Conservation (phyloP, 2,797 vertebrate species). For the Nyctalus aviator region DNA sequence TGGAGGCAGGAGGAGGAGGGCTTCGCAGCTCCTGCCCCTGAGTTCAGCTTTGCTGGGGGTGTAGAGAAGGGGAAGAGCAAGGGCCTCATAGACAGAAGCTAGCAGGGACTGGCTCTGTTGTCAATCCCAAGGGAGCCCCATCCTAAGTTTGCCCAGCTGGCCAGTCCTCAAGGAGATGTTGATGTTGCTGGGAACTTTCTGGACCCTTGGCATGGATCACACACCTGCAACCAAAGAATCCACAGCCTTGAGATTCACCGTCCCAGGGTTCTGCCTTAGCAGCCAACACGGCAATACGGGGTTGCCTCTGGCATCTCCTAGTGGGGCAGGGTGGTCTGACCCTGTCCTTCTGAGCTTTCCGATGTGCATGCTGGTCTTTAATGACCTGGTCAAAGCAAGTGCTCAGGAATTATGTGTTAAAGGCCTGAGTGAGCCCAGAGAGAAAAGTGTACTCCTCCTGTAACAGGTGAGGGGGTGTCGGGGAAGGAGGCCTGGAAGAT, state of each 20-base stretch:
- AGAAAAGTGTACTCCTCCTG: neutral
- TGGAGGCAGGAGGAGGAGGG: neutral
- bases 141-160: neutral
- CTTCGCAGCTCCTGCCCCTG: neutral
- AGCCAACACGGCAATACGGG: rapidly evolving
- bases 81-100: neutral
- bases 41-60: neutral
- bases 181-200: neutral
- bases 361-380: neutral
- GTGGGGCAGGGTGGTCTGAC: neutral
- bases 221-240: neutral
- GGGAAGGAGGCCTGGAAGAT: neutral
- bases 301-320: neutral
- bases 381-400: neutral
- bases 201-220: neutral
- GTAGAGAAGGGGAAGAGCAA: neutral
- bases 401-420: neutral
- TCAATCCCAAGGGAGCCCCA: neutral
- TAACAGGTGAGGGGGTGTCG: neutral
- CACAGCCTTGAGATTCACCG: neutral
- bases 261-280: neutral
- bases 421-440: neutral
- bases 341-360: neutral
- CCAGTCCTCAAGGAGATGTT: neutral
- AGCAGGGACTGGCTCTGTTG: neutral